A percentile compares a stretch with the other conserved stretches of the same genome.
These are phyloP conservation scores for Mus spretus DNA, from an alignment of 2,797 vertebrate species.

Conservation along the genomic window DNA sequence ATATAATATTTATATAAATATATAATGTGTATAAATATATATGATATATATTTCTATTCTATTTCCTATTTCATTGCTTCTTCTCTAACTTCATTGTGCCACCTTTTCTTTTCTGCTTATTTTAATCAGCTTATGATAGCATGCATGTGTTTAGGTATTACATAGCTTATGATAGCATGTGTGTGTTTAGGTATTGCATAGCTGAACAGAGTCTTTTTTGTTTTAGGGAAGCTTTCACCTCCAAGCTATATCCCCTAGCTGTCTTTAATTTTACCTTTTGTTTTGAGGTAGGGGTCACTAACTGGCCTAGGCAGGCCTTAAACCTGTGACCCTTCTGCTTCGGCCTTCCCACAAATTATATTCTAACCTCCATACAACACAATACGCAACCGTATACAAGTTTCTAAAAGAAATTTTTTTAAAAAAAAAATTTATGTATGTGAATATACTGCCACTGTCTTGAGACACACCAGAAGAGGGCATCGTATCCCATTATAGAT, in stretches of 20 bases:
- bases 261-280: background rate
- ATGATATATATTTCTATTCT: background rate
- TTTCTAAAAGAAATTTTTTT: background rate
- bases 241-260: background rate
- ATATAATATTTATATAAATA: background rate
- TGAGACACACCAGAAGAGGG: too few species aligned
- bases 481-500: too few species aligned
- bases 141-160: background rate
- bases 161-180: background rate
- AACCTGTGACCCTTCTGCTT: background rate
- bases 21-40: too few species aligned
- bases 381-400: background rate
- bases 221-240: background rate
- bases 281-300: background rate
- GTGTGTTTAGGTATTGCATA: too few species aligned
- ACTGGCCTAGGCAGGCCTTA: background rate
- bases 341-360: background rate
- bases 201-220: too few species aligned
- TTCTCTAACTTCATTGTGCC: background rate
- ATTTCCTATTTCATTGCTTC: slow-evolving; percentile 11
- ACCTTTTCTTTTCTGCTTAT: background rate
- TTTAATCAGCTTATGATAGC: too few species aligned
- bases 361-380: background rate
- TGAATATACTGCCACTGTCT: too few species aligned
- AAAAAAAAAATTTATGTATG: too few species aligned